Evolutionary conservation across 2,888 invertebrate genomes (phyloP), one percentile per base, ranked within the genome.

Genomic region (Tinea pellionella): DNA sequence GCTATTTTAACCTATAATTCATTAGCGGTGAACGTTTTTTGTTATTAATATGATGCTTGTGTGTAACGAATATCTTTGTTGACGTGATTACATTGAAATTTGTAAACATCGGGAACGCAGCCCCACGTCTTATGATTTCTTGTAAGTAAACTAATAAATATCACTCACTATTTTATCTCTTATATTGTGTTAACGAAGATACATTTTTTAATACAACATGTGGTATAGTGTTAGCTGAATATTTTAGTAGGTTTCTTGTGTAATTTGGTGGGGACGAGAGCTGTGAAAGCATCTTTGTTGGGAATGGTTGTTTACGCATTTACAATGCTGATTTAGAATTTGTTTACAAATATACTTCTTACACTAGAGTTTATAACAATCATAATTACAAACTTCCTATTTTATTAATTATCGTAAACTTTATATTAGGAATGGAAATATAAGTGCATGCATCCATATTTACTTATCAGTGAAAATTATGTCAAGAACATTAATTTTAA

Each of bases 41-140:
- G 68, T 69, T 68, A 70, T 66, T 66, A 80, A 71, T 73, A 81
- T 82, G 83, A 73, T 76, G 66, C 70, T 76, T 71, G 66, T 74
- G 78, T 85, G 80, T 32, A 24, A 24, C 18, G 24, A 53, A 24
- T 53, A 24, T 9, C 9, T 47, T 53, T 53, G 24, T 53, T 53
- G 13, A 47, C n/a, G 47, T 24, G 24, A 53, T 2, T 19, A 12
- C n/a, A n/a, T 47, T 78, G 78, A 74, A 32, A 78, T 78, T 84
- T 82, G 84, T 87, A 85, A 84, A 86, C 87, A 86, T 83, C 83
- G 78, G 78, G 77, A 79, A 73, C 76, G 71, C 76, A 74, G 83
- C 76, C 82, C 83, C 86, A 86, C 87, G 87, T 87, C 87, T 30
- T 87, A 87, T 87, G 87, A 83, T 74, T 85, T 84, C 78, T 80